Evolutionary conservation across 2,888 invertebrate species (phyloP).

Genomic region (Nysson spinosus): DNA sequence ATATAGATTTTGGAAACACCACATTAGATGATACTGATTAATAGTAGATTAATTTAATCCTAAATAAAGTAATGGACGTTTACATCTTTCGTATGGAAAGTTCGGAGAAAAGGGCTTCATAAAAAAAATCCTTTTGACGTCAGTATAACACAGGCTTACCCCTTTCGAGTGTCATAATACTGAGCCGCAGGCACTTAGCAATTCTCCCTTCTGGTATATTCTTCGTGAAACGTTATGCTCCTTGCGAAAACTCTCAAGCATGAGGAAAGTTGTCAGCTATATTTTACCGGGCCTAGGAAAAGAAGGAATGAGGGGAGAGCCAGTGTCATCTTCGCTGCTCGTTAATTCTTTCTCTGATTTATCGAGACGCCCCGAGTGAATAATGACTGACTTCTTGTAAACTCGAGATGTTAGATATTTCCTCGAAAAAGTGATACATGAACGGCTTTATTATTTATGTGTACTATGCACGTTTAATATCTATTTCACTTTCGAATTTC

Average conservation of each 20-base stretch:
- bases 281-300: slow-evolving; percentile 64
- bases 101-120: background rate
- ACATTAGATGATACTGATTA: too few species aligned
- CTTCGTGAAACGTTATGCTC: slow-evolving; percentile 25
- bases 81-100: background rate
- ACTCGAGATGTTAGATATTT: slow-evolving; percentile 69
- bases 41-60: too few species aligned
- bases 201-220: too few species aligned
- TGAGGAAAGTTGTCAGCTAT: slow-evolving; percentile 74
- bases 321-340: slow-evolving; percentile 74
- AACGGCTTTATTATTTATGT: background rate
- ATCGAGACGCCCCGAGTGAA: slow-evolving; percentile 68
- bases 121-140: slow-evolving; percentile 28
- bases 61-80: too few species aligned
- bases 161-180: slow-evolving; percentile 45
- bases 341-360: slow-evolving; percentile 74
- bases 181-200: slow-evolving; percentile 47
- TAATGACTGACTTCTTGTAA: slow-evolving; percentile 69
- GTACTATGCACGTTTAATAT: too few species aligned
- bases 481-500: background rate
- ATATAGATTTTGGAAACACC: too few species aligned
- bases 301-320: slow-evolving; percentile 52
- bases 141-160: too few species aligned
- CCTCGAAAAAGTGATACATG: slow-evolving; percentile 19
- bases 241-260: slow-evolving; percentile 68